These are phyloP conservation scores for Sphenodon punctatus DNA, from an alignment of 2,797 vertebrate species.

Conservation along the genomic window DNA sequence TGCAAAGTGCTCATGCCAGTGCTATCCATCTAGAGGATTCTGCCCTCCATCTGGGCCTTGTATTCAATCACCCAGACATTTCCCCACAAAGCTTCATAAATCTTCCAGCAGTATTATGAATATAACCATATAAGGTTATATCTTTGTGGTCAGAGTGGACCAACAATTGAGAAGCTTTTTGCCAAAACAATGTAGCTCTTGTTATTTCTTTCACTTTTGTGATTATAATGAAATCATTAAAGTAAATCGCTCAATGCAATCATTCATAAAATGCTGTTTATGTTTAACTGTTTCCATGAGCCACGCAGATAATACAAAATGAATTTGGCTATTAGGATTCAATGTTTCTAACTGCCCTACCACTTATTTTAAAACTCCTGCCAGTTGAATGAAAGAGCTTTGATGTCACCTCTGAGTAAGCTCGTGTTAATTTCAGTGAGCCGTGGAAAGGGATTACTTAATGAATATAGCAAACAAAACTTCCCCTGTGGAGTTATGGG, in stretches of 20 bases:
- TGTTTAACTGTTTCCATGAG: background rate
- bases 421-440: background rate
- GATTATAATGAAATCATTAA: background rate
- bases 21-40: too few relatives aligned
- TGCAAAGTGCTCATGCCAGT: too few relatives aligned
- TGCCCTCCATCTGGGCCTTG: too few relatives aligned
- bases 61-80: background rate
- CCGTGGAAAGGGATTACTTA: background rate
- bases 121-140: background rate
- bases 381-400: background rate
- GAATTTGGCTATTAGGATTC: background rate
- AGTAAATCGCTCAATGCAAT: too few relatives aligned
- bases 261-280: background rate
- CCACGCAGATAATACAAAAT: background rate
- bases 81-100: background rate
- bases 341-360: too few relatives aligned
- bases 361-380: background rate
- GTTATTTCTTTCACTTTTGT: background rate
- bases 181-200: background rate
- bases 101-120: background rate
- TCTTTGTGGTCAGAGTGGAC: background rate
- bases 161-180: background rate
- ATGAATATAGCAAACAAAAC: background rate
- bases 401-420: background rate
- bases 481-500: background rate